Percentiles rank a stretch among this genome's conserved stretches.
Conservation (phyloP, 2,113 vertebrate genomes). For the Bubo scandiacus region DNA sequence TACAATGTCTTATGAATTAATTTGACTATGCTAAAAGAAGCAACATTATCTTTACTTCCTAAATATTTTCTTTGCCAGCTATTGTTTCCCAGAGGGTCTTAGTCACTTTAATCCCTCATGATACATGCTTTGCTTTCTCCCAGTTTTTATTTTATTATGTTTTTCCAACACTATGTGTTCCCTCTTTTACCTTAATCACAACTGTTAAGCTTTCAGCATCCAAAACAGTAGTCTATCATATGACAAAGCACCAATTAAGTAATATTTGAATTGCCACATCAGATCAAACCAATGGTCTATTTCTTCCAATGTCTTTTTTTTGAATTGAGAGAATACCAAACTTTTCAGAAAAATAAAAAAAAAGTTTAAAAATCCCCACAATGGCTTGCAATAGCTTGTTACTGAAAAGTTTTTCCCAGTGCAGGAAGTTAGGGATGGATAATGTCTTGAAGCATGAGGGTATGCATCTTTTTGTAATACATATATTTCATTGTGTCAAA, state of each 20-base stretch:
- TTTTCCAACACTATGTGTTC: background rate
- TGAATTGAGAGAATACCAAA: background rate
- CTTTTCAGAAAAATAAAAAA: background rate
- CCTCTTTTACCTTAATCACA: background rate
- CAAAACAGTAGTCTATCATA: background rate
- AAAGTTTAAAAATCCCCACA: background rate
- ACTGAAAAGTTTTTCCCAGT: background rate
- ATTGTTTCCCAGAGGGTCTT: background rate
- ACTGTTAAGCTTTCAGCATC: background rate
- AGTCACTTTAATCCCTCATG: background rate
- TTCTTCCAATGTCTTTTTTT: background rate
- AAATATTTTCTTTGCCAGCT: background rate
- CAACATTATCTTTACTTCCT: background rate
- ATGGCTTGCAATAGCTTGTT: background rate
- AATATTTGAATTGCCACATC: background rate
- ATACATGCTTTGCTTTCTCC: background rate
- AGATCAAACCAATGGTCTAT: background rate
- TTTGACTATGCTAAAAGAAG: background rate
- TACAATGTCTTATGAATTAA: background rate
- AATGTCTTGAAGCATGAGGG: background rate
- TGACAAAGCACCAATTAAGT: background rate
- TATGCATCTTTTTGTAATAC: background rate
- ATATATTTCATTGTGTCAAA: background rate
- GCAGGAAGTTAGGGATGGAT: background rate
- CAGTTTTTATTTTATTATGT: background rate